Base-by-base conservation (phyloP, 1,140 invertebrate species). In the Tigriopus japonicus region DNA sequence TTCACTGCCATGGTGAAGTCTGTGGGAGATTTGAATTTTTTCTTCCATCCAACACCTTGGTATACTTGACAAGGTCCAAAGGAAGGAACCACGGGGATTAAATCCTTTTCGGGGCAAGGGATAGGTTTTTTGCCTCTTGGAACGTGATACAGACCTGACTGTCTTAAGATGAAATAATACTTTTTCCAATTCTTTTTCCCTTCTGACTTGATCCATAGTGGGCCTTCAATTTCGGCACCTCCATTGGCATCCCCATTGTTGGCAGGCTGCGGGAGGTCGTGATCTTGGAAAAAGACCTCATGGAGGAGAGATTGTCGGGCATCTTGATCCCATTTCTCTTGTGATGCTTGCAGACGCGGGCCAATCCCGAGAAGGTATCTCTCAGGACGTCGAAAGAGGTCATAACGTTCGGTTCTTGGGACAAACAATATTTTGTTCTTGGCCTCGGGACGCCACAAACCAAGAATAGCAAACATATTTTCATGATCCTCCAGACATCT, bases 181-280 rank as follows among this genome's bases (percentile, higher is more conserved):
- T 90, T 91, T 70, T 97, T 97, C 95, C 95, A 98, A 15, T 86
- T 88, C 71, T 98, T 98, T 72, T 96, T 96, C 7, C 90, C 87
- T 68, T 98, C 94, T 17, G 85, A 83, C 72, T 97, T 97, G 60
- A 98, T 78, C 71, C 93, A 95, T 7, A 98, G 74, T n/a, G 85
- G 83, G 10, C 92, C 91, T 71, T 98, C 93, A 64, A 97, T 80
- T 65, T 85, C 83, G 0, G 88, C 86, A 23, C 86, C 80, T 21
- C 74, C 69, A 58, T 66, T 69, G 28, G 5, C 63, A 67, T 21
- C 21, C 45, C n/a, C 45, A 21, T 49, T 49, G 45, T 49, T 21
- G 45, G 21, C 3, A 10, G n/a, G 10, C 3, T 54, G 35, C n/a
- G 21, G 35, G 52, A 23, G 10, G 23, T 52, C 35, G 42, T 69